Evolutionary conservation across 2,113 vertebrate species (phyloP).

Genomic region (Cynoglossus semilaevis): DNA sequence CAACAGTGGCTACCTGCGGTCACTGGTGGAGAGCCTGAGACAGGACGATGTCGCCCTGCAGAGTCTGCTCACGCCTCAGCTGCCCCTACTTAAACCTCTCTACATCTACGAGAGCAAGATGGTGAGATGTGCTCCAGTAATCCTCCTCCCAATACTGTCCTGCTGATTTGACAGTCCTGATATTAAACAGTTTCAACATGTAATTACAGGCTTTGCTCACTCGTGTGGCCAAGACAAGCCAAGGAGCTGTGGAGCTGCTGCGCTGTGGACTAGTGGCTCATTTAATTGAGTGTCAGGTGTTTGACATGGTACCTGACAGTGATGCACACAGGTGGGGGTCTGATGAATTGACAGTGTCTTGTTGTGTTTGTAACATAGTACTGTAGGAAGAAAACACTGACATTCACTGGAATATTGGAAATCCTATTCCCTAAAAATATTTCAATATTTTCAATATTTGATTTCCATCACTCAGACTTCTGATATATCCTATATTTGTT

Average conservation of each 20-base stretch:
- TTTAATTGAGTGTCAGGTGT: conserved; percentile 93
- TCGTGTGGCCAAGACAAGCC: conserved; percentile 88
- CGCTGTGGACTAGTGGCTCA: conserved; percentile 87
- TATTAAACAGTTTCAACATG: not conserved
- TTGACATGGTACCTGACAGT: conserved; percentile 91
- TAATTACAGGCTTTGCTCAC: conserved; percentile 87
- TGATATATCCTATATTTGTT: not conserved
- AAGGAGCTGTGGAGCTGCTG: conserved; percentile 88
- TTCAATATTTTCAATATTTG: not conserved
- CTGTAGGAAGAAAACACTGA: not conserved
- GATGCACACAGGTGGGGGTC: conserved; percentile 85
- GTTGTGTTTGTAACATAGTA: not conserved
- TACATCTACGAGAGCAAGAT: conserved; percentile 98
- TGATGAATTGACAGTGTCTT: not conserved
- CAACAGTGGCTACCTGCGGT: conserved; percentile 96
- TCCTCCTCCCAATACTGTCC: not conserved
- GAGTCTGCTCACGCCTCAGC: conserved; percentile 87
- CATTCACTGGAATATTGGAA: too few species aligned
- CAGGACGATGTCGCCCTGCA: conserved; percentile 90
- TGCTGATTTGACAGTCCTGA: not conserved
- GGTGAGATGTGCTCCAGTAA: conserved; percentile 69
- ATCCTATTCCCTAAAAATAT: too few species aligned
- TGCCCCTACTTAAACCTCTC: conserved; percentile 89
- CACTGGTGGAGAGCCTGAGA: conserved; percentile 90
- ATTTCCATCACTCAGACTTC: not conserved